Conservation (phyloP, 2,888 invertebrate species). For the Drosophila kanekoi region DNA sequence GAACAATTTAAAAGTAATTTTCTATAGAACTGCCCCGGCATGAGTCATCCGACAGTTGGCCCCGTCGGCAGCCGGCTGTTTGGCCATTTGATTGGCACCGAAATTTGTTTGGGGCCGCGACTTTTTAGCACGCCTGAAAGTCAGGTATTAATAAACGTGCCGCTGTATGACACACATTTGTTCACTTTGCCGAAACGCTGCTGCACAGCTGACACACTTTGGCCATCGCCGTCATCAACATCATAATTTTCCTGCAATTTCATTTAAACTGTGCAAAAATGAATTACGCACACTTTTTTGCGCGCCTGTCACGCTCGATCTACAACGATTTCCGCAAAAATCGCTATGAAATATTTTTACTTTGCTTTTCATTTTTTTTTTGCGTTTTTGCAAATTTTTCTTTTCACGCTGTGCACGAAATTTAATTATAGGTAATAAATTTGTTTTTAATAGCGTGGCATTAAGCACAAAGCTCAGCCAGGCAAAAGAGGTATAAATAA, state of each 20-base stretch:
- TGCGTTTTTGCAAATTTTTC: neutral
- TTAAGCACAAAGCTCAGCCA: slow-evolving; percentile 38
- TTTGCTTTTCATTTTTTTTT: slow-evolving; percentile 7
- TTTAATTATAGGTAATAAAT: slow-evolving; percentile 75
- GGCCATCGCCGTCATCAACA: slow-evolving; percentile 22
- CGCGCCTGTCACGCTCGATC: slow-evolving; percentile 58
- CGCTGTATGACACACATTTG: slow-evolving; percentile 54
- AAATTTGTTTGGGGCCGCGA: slow-evolving; percentile 48
- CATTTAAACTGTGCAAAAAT: slow-evolving; percentile 47
- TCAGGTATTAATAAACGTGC: slow-evolving; percentile 70
- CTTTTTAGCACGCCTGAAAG: slow-evolving; percentile 53
- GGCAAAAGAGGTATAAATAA: slow-evolving; percentile 3
- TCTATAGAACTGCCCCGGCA: slow-evolving; percentile 30
- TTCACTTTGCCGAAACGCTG: slow-evolving; percentile 58
- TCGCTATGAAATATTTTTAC: slow-evolving; percentile 27
- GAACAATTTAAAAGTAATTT: slow-evolving; percentile 23
- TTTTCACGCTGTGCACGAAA: slow-evolving; percentile 35
- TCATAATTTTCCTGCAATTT: slow-evolving; percentile 45
- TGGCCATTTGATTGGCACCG: slow-evolving; percentile 59
- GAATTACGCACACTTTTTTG: slow-evolving; percentile 48
- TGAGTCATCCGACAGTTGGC: slow-evolving; percentile 48
- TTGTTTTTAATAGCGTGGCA: slow-evolving; percentile 63
- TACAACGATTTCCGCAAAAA: slow-evolving; percentile 65
- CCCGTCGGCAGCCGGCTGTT: slow-evolving; percentile 26
- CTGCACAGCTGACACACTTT: slow-evolving; percentile 73